Base-by-base conservation (phyloP, 1,140 invertebrate species). In the Penaeus chinensis region DNA sequence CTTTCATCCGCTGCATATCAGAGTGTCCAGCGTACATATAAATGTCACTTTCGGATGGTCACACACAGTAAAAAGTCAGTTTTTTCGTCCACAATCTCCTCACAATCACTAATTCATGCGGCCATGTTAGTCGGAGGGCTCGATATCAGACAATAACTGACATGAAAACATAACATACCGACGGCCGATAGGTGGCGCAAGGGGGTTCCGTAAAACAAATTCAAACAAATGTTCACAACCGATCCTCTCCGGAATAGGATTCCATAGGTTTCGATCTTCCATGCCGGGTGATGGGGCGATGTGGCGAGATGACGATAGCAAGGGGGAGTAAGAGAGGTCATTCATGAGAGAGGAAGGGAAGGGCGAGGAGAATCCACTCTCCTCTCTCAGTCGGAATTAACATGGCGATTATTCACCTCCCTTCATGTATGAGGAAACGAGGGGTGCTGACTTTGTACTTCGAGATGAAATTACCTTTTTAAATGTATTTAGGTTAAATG, bases 1-100 rank as follows among this genome's bases (percentile, higher is more conserved):
- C 87, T 88, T 88, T 88, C 81, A 88, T 88, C 84, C 87, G 87
- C 87, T 88, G 87, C 87, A 88, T 88, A 88, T 88, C 87, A 88
- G 87, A 84, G 62, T 88, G 87, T 88, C 87, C 87, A 88, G 87
- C 87, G 87, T 88, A 88, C 87, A 88, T 88, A 88, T 60, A 88
- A 88, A 47, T 88, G 82, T 88, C 82, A 84, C 82, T 88, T 84
- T 80, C n/a, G 32, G 71, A 80, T 47, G 63, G 22, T 79, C 76
- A 84, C 82, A 88, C 87, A 88, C 76, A 60, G 65, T 80, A 84
- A 79, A 84, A 80, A 60, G 54, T 88, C 87, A 81, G 87, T 88
- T 76, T 88, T 84, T 88, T 65, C 37, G 87, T 79, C 78, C 82
- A 84, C 82, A 79, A 88, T 74, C 84, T 84, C 69, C 82, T 84